Conservation (phyloP, 2,797 vertebrate species). For the Myotis pilosus region DNA sequence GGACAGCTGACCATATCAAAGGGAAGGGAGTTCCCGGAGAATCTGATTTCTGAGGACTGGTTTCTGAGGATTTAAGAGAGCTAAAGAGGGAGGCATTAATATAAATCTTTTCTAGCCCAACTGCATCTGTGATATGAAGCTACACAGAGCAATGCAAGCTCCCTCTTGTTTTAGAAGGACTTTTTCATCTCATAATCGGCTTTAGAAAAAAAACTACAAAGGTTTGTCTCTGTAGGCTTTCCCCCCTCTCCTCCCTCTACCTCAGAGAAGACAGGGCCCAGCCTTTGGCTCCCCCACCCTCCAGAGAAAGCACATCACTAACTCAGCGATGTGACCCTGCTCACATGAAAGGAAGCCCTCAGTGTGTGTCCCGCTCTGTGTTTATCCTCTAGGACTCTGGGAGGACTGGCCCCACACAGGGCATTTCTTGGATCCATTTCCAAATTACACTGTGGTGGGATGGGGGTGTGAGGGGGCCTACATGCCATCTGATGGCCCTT, state of each 20-base stretch:
- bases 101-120: background rate
- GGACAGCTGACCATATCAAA: slow-evolving; percentile 55
- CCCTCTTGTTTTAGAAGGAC: slow-evolving; percentile 35
- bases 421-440: slow-evolving; percentile 19
- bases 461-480: background rate
- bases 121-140: background rate
- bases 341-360: slow-evolving; percentile 56
- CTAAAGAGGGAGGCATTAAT: background rate
- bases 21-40: background rate
- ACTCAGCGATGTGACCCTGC: slow-evolving; percentile 22
- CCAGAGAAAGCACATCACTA: slow-evolving; percentile 50
- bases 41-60: slow-evolving; percentile 2
- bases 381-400: background rate
- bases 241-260: background rate
- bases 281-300: slow-evolving; percentile 15
- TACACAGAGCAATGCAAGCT: background rate
- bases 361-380: background rate
- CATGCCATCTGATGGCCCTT: background rate
- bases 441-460: slow-evolving; percentile 34
- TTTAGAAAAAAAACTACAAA: slow-evolving; percentile 16
- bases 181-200: slow-evolving; percentile 49
- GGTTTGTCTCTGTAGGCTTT: slow-evolving; percentile 1
- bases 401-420: background rate
- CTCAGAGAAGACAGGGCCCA: slow-evolving; percentile 54
- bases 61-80: slow-evolving; percentile 40